Evolutionary conservation across 2,113 vertebrate species (phyloP).

Genomic region (Labrus mixtus): DNA sequence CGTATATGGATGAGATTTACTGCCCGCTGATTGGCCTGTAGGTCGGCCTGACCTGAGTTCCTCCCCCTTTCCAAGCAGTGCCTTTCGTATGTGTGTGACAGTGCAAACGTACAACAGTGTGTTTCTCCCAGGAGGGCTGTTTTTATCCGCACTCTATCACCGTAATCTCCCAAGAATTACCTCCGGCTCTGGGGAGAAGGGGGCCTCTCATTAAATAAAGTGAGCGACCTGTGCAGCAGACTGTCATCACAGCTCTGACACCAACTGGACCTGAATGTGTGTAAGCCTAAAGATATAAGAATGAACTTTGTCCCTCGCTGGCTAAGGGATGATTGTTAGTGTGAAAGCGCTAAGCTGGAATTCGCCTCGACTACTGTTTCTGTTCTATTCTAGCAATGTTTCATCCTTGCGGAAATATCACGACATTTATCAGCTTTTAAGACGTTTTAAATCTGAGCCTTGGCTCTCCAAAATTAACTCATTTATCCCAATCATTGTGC

Average conservation of each 20-base stretch:
- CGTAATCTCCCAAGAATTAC: constrained; percentile 67
- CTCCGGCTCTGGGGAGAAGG: constrained; percentile 33
- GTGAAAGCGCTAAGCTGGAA: background rate
- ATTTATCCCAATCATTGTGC: constrained; percentile 3
- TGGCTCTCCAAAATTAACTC: background rate
- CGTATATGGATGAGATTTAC: constrained; percentile 9
- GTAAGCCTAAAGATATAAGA: background rate
- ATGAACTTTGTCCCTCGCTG: background rate
- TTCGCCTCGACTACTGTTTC: background rate
- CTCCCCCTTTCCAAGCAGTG: constrained; percentile 13
- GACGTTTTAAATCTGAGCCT: background rate
- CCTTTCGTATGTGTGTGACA: constrained; percentile 14
- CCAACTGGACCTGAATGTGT: constrained; percentile 6
- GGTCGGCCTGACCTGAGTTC: constrained; percentile 24
- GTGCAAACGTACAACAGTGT: constrained; percentile 9
- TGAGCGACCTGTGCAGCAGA: constrained; percentile 36
- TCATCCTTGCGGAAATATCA: background rate
- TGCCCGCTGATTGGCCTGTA: constrained; percentile 27
- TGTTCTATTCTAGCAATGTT: background rate
- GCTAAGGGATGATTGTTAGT: constrained; percentile 1
- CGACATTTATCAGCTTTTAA: background rate
- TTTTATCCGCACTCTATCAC: constrained; percentile 64
- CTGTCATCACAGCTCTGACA: constrained; percentile 38
- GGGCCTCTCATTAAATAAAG: constrained; percentile 61
- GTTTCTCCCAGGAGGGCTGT: constrained; percentile 23